Evolutionary conservation across 2,888 invertebrate species (phyloP), one percentile per base, ranked within the genome.

Genomic region (Melanophora roralis): DNA sequence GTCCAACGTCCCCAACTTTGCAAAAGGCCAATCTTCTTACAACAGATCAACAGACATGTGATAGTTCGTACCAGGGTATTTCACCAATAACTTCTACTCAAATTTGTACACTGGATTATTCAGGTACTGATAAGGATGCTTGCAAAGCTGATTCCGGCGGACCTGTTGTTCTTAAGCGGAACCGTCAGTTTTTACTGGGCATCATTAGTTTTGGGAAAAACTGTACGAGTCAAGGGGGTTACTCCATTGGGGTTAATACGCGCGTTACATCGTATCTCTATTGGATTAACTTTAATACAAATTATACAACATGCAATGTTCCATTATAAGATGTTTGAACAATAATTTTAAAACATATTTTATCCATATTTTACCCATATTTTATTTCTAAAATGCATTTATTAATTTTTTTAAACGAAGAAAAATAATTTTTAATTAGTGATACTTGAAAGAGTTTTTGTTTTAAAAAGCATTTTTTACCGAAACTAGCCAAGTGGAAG

Each of bases 61-160:
- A 83, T 19, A 49, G 64, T 0, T 60, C 71, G 0, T 87, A 86
- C 62, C 47, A 62, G 2, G 62, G 51, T 6, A 0, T 4, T 0
- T 32, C 72, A 0, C 71, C 82, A 0, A 85, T 86, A 11, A 81
- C 80, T 53, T 0, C 67, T 0, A 74, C 71, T 0, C 86, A 89
- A 64, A 74, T 87, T 8, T 87, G 88, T 80, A 86, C 88, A 1
- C 85, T 84, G 32, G 88, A 87, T 59, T 83, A 81, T 43, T 51
- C 78, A 1, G 85, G 86, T 21, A 81, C 45, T 0, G 36, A 62
- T 0, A 84, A 83, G 0, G 92, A 93, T 80, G 86, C 92, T 1
- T 93, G 93, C 71, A 91, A 88, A 23, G 84, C 84, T 57, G 91
- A 92, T 83, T 91, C 92, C 0, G 93, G 93, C 1, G 92, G 93